Percentiles rank a stretch among this genome's conserved stretches.
These are phyloP conservation scores for Spea multiplicata DNA, from an alignment of 2,113 vertebrate species.

Conservation along the genomic window DNA sequence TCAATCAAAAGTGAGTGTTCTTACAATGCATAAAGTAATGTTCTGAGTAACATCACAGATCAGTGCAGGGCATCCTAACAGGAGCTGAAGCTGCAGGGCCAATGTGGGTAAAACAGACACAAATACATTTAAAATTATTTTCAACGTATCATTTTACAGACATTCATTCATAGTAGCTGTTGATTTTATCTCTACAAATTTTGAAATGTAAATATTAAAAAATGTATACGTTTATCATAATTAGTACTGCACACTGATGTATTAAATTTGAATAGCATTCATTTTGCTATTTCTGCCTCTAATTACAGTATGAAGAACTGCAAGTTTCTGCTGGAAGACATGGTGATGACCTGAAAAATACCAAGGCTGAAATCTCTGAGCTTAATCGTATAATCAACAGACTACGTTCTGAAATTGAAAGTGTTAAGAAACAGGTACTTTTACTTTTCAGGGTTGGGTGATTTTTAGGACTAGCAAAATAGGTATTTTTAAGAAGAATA, in stretches of 20 bases:
- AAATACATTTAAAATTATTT: too few relatives aligned
- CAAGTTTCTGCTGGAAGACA: slow-evolving; percentile 74
- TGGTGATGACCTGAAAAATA: slow-evolving; percentile 74
- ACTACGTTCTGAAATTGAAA: slow-evolving; percentile 83
- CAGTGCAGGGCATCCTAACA: too few relatives aligned
- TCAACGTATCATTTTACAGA: too few relatives aligned
- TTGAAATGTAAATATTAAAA: too few relatives aligned
- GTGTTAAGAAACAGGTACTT: slow-evolving; percentile 81
- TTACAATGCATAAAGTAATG: not conserved
- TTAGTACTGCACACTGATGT: too few relatives aligned
- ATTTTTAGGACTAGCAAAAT: not conserved
- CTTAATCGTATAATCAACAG: slow-evolving; percentile 80
- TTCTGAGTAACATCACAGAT: too few relatives aligned
- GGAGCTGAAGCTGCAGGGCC: too few relatives aligned
- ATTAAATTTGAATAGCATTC: too few relatives aligned
- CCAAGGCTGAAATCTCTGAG: slow-evolving; percentile 83
- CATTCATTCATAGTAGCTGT: too few relatives aligned
- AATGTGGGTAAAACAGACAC: too few relatives aligned
- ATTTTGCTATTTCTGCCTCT: not conserved
- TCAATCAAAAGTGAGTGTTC: slow-evolving; percentile 75
- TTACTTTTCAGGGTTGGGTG: not conserved
- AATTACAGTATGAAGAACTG: slow-evolving; percentile 77
- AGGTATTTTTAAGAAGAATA: not conserved
- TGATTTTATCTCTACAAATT: too few relatives aligned
- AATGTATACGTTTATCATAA: too few relatives aligned